Base-by-base conservation (phyloP, 53 echinoderm and acorn worm species). In the Glandiceps talaboti region DNA sequence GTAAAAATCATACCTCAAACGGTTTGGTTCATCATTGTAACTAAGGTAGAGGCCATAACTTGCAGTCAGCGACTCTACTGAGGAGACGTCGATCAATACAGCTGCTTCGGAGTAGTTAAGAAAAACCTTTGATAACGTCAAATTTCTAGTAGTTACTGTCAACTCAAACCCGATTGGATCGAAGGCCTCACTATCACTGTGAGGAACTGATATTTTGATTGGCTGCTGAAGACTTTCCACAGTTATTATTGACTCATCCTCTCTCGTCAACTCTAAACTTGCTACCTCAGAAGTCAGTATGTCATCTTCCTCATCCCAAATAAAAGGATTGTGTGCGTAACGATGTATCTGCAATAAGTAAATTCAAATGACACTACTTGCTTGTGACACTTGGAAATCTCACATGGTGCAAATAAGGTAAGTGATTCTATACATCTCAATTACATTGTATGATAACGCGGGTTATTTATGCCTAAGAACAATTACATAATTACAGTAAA, bases 281-380 rank as follows among this genome's bases (percentile, higher is more conserved):
- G 79, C 84, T 75, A 92, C 94, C 27, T 90, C 83, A 79, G 90
- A 90, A 29, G 90, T 94, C 73, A 94, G 84, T 28, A 74, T 29
- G 28, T 30, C n/a, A 29, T 76, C 33, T 33, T 76, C 73, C 27
- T 82, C 32, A 0, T 86, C 74, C 94, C 94, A 94, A 1, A 84
- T 33, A 78, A 84, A 94, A 0, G 94, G 92, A 80, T 94, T 94
- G 12, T 87, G 77, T 31, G 79, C 79, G 80, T 86, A 94, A 33
- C 82, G 82, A 30, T 90, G 86, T 33, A 94, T 85, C 94, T 94
- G 32, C 0, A 30, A 28, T 27, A n/a, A 45, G 64, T 12, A 45
- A 45, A 45, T n/a, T n/a, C n/a, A n/a, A n/a, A n/a, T n/a, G n/a
- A n/a, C n/a, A n/a, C n/a, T n/a, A n/a, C n/a, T n/a, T n/a, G n/a